phyloP scores from a whole-genome alignment of 2,113 vertebrate species.

The Limnothrissa miodon region DNA sequence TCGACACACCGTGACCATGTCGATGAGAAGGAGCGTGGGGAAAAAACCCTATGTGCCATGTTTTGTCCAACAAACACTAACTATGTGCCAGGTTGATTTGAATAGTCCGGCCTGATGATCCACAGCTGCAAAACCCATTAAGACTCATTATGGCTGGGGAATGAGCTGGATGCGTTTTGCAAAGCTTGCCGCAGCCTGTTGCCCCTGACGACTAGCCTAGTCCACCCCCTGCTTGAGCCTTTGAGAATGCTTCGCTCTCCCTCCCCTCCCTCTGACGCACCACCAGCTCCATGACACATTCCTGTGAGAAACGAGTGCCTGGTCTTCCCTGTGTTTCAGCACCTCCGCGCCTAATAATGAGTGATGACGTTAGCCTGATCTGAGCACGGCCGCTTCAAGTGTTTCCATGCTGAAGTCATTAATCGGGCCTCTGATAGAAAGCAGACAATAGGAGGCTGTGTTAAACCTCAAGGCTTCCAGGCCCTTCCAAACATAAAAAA shows the following conservation, averaged over 20 bases:
- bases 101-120: conserved; percentile 70
- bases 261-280: not conserved
- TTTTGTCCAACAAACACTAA: conserved; percentile 98
- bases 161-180: conserved; percentile 79
- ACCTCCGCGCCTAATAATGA: conserved; percentile 47
- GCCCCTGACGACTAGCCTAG: not conserved
- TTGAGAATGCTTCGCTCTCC: not conserved
- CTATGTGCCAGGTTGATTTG: conserved; percentile 72
- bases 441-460: conserved; percentile 47
- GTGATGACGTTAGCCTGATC: conserved; percentile 59
- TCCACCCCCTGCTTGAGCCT: conserved; percentile 1
- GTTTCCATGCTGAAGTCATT: conserved; percentile 62
- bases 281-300: not conserved
- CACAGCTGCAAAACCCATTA: conserved; percentile 77
- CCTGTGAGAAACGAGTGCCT: conserved; percentile 19
- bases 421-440: conserved; percentile 61
- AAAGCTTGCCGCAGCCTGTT: conserved; percentile 55
- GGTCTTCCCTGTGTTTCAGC: conserved; percentile 37
- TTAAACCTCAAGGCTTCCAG: conserved; percentile 65
- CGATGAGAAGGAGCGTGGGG: conserved; percentile 45
- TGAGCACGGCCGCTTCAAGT: conserved; percentile 54
- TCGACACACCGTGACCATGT: conserved; percentile 49
- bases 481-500: conserved; percentile 56
- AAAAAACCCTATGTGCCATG: conserved; percentile 90
- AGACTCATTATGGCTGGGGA: conserved; percentile 72